Evolutionary conservation across 37 sponge, comb jelly and placozoan species (phyloP), one percentile per base, ranked within the genome.

Genomic region (Halichondria panicea): DNA sequence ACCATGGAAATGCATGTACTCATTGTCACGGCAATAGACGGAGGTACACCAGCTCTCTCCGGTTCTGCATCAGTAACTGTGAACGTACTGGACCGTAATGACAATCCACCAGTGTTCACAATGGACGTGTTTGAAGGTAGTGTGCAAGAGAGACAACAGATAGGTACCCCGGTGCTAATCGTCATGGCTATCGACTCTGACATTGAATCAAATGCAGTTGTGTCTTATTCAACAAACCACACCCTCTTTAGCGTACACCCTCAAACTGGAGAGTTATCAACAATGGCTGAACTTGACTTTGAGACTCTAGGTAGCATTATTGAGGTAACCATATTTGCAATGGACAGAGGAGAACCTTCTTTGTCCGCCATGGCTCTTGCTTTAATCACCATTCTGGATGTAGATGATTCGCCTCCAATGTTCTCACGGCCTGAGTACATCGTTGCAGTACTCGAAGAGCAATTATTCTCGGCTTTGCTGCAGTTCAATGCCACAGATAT

Each of bases 371-470:
- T 74, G 28, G 70, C 63, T 54, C 21, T 22, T 0, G 56, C 83
- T 0, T 52, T 50, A 0, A 44, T 94, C 28, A 70, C 4, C 27
- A 80, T 93, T 13, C 55, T 71, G 5, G 80, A 88, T 54, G 43
- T 86, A 7, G 78, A 87, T 59, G 87, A 85, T 56, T 57, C 48
- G 9, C 60, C 87, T 43, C 94, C 94, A 32, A 56, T 70, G 42
- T 92, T 92, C 59, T 45, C 50, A 18, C 4, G n/a, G 53, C 18
- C 45, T 5, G 25, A 27, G 8, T 92, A 79, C 72, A 55, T 62
- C 35, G 76, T 55, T 0, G 38, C 52, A 42, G 72, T 93, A 0
- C 43, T 60, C 13, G 93, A 93, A 55, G 69, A 65, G 22, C 76
- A 63, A 27, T 18, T 30, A 9, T n/a, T 13, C 18, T 25, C 75